These are phyloP conservation scores for Apaloderma vittatum DNA, from an alignment of 2,113 vertebrate species.

Conservation along the genomic window DNA sequence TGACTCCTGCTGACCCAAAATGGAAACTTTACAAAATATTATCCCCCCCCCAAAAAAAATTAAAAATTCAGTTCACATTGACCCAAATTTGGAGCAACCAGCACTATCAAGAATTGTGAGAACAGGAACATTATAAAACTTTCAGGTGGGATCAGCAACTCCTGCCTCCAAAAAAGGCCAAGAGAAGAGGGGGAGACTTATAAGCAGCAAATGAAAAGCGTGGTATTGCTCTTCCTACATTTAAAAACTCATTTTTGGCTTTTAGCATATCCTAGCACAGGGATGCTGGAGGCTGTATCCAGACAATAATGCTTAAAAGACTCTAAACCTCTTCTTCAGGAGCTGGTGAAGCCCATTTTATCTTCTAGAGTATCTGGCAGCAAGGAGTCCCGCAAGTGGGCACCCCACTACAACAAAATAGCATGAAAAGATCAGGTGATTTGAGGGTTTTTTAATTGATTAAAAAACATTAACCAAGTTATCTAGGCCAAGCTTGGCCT, in stretches of 20 bases:
- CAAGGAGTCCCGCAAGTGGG: background rate
- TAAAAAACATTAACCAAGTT: background rate
- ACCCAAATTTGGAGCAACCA: background rate
- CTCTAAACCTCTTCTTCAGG: background rate
- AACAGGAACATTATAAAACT: background rate
- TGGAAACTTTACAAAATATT: background rate
- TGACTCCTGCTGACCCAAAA: slow-evolving; percentile 39
- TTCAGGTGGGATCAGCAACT: background rate
- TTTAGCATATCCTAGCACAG: background rate
- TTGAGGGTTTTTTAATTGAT: background rate
- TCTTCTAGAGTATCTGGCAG: background rate
- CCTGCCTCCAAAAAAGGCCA: background rate
- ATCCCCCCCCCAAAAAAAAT: background rate
- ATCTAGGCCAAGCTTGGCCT: background rate
- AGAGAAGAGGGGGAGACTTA: background rate
- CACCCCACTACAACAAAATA: fast-evolving
- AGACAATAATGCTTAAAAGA: background rate
- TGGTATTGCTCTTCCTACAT: background rate
- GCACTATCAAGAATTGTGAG: background rate
- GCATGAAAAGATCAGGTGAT: fast-evolving
- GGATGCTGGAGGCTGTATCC: background rate
- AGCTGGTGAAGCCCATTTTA: background rate
- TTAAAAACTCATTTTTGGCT: background rate
- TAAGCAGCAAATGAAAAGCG: background rate
- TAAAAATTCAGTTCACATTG: background rate